Base-by-base conservation (phyloP, 2,113 vertebrate genomes). In the Athene noctua region DNA sequence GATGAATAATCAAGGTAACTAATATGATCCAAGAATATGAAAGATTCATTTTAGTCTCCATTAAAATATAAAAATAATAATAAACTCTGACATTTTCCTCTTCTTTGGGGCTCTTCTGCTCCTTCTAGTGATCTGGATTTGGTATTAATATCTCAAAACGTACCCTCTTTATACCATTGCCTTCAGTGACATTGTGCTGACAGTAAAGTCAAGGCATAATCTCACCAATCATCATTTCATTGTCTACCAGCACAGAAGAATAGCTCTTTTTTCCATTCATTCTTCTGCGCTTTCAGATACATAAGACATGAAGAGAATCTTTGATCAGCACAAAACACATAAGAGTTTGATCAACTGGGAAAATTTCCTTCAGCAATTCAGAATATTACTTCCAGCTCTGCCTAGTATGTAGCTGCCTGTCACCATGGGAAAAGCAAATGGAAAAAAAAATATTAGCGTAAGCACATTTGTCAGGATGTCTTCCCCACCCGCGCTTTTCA, bases 151-250 rank as follows among this genome's bases (percentile, higher is more conserved):
- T 51, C 83, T 81, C 65, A 79, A 34, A 88, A 94, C n/a, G 40
- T 36, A 80, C 47, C 74, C 70, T 73, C 89, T 51, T 83, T 44
- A 15, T 51, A 91, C 54, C n/a, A 1, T 19, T 91, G 84, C 74
- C 81, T 94, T 85, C 88, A 70, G 84, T 92, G 97, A 95, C 86
- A 95, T 67, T 90, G 94, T 82, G 78, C 92, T 96, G 89, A 85
- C 92, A 95, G 87, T 80, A 85, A 89, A 95, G 88, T 91, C 92
- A 95, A 88, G 94, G 78, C 78, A 65, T 89, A 94, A 95, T 96
- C 91, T 96, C 78, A 54, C 92, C 78, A 90, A 97, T 95, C 92
- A 89, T 92, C 91, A 92, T 89, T 97, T 91, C 96, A 92, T 94
- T 95, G 91, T 97, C 96, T 95, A 92, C 84, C 36, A 77, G 89